Evolutionary conservation across 2,113 vertebrate species (phyloP), one percentile per base, ranked within the genome.

Genomic region (Marmota monax): DNA sequence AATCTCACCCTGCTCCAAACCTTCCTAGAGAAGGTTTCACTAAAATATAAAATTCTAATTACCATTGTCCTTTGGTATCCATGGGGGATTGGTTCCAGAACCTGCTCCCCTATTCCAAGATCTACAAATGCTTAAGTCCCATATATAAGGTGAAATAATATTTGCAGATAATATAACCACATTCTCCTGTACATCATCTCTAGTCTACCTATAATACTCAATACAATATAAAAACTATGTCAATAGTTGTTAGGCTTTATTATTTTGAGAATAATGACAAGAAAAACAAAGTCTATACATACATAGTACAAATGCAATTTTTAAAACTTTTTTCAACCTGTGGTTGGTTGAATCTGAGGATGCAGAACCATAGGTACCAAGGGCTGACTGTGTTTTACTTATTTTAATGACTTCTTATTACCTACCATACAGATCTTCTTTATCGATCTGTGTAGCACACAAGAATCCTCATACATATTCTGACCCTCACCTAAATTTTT

Each of bases 21-120:
- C 29, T 53, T 88, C 65, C 76, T 88, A 83, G 42, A 53, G 16
- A 67, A 5, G 42, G 45, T 27, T 88, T 58, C 73, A 80, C 34
- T 92, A 82, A 96, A 90, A 84, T 23, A 2, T 65, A 72, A 69
- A 72, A 79, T 79, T 72, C 76, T 69, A 16, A 32, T 83, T 61
- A 63, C 45, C 84, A 23, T 48, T 22, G 7, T 48, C 10, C 69
- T 22, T 16, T 23, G 9, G 20, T 67, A 29, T 34, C 16, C 10
- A 17, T 4, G 14, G 42, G 29, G 22, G 48, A 27, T 42, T 20
- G 14, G 2, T 22, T 65, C 53, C n/a, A 53, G 13, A 9, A 34
- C 8, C n/a, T 42, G 29, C 8, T 7, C 22, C 12, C 45, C 56
- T 34, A 27, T 9, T 20, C 73, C 92, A 65, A 83, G 51, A n/a